These are phyloP conservation scores for Meloe dianella DNA, from an alignment of 2,888 invertebrate genomes.

Conservation along the genomic window DNA sequence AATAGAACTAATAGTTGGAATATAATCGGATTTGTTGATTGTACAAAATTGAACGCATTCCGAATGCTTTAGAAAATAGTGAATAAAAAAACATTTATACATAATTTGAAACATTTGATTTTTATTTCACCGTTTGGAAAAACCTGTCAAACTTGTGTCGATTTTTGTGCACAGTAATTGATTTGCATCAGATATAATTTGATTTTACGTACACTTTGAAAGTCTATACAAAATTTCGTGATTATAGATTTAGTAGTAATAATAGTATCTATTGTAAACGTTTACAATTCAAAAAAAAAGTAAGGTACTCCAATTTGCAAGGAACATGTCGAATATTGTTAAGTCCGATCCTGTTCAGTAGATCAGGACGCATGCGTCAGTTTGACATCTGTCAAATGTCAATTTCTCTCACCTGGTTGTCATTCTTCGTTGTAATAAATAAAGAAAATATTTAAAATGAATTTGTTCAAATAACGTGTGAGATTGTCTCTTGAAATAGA, in stretches of 20 bases:
- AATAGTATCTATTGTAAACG: too few species aligned
- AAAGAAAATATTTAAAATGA: not conserved
- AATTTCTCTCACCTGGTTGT: not conserved
- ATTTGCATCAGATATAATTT: too few species aligned
- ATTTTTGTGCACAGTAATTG: too few species aligned
- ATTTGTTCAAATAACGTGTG: not conserved
- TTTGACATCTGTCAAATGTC: not conserved
- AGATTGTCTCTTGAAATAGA: conserved; percentile 17
- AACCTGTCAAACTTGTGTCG: too few species aligned
- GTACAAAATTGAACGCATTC: not conserved
- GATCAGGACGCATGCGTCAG: not conserved
- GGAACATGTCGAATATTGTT: not conserved
- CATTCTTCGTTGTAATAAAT: not conserved
- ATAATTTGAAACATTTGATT: too few species aligned
- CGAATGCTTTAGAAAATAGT: not conserved
- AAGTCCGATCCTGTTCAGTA: not conserved
- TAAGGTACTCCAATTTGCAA: too few species aligned
- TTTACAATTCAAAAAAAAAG: too few species aligned
- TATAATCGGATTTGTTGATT: not conserved
- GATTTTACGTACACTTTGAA: too few species aligned
- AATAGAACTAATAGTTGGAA: not conserved
- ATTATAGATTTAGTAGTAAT: too few species aligned
- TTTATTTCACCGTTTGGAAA: too few species aligned
- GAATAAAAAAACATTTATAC: not conserved
- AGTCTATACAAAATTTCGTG: too few species aligned